These are phyloP conservation scores for Nycticebus coucang DNA, from an alignment of 2,113 vertebrate genomes.

Conservation along the genomic window DNA sequence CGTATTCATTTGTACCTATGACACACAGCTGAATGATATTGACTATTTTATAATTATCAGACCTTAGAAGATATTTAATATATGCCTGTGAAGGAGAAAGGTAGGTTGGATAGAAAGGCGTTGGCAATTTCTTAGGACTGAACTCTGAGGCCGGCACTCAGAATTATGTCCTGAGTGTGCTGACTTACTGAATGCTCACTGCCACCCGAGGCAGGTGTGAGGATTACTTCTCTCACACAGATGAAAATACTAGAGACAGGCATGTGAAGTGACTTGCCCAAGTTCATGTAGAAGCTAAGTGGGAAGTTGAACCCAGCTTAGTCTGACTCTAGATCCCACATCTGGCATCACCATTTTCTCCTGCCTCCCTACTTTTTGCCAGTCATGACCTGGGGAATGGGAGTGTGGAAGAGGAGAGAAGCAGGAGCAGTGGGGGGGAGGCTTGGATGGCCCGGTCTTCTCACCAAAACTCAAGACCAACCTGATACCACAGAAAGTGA, in stretches of 20 bases:
- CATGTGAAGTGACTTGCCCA: not conserved
- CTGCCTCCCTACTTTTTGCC: too few species aligned
- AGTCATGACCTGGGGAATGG: not conserved
- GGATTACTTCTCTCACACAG: not conserved
- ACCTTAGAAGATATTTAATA: not conserved
- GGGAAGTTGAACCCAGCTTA: not conserved
- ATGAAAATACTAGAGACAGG: not conserved
- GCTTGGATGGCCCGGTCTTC: not conserved
- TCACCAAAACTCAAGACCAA: not conserved
- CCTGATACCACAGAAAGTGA: not conserved
- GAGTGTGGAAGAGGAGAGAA: accelerated
- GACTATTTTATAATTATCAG: not conserved
- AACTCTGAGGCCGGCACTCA: not conserved
- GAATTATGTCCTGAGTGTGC: accelerated
- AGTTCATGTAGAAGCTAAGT: not conserved
- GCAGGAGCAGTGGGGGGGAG: not conserved
- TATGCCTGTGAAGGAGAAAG: not conserved
- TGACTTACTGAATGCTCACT: accelerated
- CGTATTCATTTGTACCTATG: not conserved
- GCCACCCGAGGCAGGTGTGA: accelerated
- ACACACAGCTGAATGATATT: accelerated
- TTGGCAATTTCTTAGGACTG: not conserved
- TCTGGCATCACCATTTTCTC: not conserved
- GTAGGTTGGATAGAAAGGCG: not conserved
- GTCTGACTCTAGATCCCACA: not conserved